phyloP scores from a whole-genome alignment of 2,888 invertebrate species.

The Microctonus aethiopoides region DNA sequence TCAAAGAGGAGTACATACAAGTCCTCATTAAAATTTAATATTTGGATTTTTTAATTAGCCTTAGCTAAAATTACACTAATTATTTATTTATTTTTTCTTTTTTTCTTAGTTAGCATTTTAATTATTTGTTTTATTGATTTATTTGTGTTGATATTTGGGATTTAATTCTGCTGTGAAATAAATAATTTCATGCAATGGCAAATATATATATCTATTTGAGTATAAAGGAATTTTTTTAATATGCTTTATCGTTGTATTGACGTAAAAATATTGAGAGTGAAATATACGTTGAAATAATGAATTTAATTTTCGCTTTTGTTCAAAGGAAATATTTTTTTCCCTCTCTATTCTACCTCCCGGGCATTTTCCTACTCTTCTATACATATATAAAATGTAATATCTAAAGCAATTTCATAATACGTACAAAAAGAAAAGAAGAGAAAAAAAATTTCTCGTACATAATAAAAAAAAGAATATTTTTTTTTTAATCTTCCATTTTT shows the following conservation, averaged over 20 bases:
- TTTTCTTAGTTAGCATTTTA: too few relatives aligned
- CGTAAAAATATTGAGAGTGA: neutral
- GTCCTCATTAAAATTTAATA: constrained; percentile 40
- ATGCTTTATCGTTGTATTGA: neutral
- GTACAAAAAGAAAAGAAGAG: neutral
- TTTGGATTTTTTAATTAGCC: constrained; percentile 37
- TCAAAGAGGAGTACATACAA: constrained; percentile 30
- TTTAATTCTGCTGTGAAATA: too few relatives aligned
- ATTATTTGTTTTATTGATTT: neutral
- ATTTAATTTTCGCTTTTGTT: constrained; percentile 23
- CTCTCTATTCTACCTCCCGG: neutral
- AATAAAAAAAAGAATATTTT: constrained; percentile 8
- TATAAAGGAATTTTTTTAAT: neutral
- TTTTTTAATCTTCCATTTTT: constrained; percentile 4
- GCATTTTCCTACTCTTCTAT: neutral
- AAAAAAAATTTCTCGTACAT: constrained; percentile 6
- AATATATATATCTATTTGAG: neutral
- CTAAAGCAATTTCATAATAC: constrained; percentile 8
- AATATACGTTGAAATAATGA: neutral
- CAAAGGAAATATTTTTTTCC: neutral
- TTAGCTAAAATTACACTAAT: neutral
- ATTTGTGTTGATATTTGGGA: too few relatives aligned
- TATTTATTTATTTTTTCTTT: neutral
- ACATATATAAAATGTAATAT: constrained; percentile 27
- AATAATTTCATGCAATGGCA: neutral